A percentile compares a stretch with the other conserved stretches of the same genome.
phyloP scores from a whole-genome alignment of 1,140 invertebrate genomes.

The Drosophila lini region DNA sequence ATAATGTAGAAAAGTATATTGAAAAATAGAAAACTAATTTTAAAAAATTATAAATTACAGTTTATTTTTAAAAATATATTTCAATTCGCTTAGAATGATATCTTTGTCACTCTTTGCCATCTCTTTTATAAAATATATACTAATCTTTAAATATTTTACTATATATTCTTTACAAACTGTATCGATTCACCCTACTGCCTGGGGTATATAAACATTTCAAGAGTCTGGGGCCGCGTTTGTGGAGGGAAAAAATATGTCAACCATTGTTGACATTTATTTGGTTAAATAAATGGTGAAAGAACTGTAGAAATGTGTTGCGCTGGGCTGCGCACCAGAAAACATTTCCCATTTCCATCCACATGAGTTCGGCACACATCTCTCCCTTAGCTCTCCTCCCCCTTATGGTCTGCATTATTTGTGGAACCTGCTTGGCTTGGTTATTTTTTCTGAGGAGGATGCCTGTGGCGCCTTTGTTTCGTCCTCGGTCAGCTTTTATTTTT shows the following conservation, averaged over 20 bases:
- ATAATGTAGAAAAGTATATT: not conserved
- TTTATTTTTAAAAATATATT: too few relatives aligned
- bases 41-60: too few relatives aligned
- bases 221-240: not conserved
- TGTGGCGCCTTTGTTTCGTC: constrained; percentile 50
- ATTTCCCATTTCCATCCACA: constrained; percentile 21
- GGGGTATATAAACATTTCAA: constrained; percentile 8
- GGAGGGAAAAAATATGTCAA: constrained; percentile 25
- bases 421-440: constrained; percentile 25
- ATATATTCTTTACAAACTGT: not conserved
- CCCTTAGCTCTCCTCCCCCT: not conserved
- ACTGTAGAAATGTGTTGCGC: constrained; percentile 19
- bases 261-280: constrained; percentile 49
- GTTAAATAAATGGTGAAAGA: constrained; percentile 33
- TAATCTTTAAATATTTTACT: too few relatives aligned
- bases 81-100: too few relatives aligned
- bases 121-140: too few relatives aligned
- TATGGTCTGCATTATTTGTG: constrained; percentile 20
- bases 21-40: not conserved
- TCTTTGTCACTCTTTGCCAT: too few relatives aligned
- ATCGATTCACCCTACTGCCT: constrained; percentile 1
- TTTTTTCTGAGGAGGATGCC: constrained; percentile 12
- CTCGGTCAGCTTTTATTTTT: constrained; percentile 31
- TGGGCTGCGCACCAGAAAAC: constrained; percentile 1
- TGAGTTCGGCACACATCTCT: constrained; percentile 1